phyloP scores from a whole-genome alignment of 2,797 vertebrate species.

The Tokudaia tokunoshimensis region DNA sequence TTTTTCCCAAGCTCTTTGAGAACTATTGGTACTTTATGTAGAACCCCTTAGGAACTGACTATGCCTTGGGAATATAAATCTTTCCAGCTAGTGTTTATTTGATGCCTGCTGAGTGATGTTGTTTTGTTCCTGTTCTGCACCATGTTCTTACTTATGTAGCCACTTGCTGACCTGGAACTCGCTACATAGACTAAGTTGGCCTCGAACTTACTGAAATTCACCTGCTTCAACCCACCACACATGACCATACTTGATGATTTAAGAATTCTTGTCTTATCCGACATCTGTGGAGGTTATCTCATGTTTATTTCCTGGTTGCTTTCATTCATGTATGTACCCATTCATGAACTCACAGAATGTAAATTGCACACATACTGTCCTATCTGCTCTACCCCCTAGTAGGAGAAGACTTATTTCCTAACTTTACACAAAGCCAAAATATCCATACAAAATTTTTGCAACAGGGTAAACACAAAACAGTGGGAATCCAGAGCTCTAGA shows the following conservation, averaged over 20 bases:
- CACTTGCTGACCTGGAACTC: not conserved
- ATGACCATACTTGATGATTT: not conserved
- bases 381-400: not conserved
- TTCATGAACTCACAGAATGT: not conserved
- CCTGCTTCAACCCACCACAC: not conserved
- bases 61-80: not conserved
- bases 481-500: constrained; percentile 25
- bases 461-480: constrained; percentile 48
- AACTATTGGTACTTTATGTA: not conserved
- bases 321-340: not conserved
- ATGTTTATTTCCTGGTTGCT: not conserved
- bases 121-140: not conserved
- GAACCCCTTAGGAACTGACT: not conserved
- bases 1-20: not conserved
- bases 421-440: constrained; percentile 37
- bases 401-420: not conserved
- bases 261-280: not conserved
- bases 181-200: not conserved
- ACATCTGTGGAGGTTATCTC: not conserved
- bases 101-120: not conserved
- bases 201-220: not conserved
- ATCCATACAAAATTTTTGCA: constrained; percentile 21
- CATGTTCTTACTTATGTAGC: not conserved
- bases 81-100: not conserved
- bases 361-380: not conserved